Percentiles rank a stretch among this genome's conserved stretches.
These are phyloP conservation scores for Corythoichthys intestinalis DNA, from an alignment of 2,113 vertebrate species.

Conservation along the genomic window DNA sequence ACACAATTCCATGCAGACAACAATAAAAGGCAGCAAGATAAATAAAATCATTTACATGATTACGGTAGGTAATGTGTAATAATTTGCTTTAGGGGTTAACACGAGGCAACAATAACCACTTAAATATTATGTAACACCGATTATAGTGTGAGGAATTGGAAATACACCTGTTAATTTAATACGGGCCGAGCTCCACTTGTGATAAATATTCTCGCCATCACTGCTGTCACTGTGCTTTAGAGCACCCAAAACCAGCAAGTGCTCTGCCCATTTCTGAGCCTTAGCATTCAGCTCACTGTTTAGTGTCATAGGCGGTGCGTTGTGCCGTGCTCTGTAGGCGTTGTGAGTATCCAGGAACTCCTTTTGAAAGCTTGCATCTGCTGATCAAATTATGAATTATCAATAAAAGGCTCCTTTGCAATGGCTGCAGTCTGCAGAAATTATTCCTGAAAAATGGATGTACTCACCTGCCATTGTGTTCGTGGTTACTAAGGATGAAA, in stretches of 20 bases:
- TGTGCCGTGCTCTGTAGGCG: slow-evolving; percentile 50
- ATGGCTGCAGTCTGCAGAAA: not conserved
- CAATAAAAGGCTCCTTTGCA: not conserved
- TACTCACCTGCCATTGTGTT: slow-evolving; percentile 49
- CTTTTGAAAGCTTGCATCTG: slow-evolving; percentile 49
- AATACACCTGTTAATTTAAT: slow-evolving; percentile 45
- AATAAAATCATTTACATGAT: not conserved
- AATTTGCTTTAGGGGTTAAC: not conserved
- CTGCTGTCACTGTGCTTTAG: slow-evolving; percentile 53
- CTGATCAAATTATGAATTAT: not conserved
- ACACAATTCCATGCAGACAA: not conserved
- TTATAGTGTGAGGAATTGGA: not conserved
- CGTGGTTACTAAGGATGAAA: slow-evolving; percentile 7
- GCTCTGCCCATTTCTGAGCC: slow-evolving; percentile 68
- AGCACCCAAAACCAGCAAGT: slow-evolving; percentile 15
- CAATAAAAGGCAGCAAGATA: not conserved
- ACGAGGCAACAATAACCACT: not conserved
- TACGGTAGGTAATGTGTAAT: not conserved
- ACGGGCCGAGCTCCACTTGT: slow-evolving; percentile 14
- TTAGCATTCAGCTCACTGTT: slow-evolving; percentile 32
- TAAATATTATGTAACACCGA: not conserved
- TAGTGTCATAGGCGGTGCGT: slow-evolving; percentile 18
- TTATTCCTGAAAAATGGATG: not conserved
- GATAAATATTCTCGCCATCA: slow-evolving; percentile 69
- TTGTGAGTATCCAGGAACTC: slow-evolving; percentile 67